Evolutionary conservation across 2,888 invertebrate species (phyloP), one percentile per base, ranked within the genome.

Genomic region (Seladonia tumulorum): DNA sequence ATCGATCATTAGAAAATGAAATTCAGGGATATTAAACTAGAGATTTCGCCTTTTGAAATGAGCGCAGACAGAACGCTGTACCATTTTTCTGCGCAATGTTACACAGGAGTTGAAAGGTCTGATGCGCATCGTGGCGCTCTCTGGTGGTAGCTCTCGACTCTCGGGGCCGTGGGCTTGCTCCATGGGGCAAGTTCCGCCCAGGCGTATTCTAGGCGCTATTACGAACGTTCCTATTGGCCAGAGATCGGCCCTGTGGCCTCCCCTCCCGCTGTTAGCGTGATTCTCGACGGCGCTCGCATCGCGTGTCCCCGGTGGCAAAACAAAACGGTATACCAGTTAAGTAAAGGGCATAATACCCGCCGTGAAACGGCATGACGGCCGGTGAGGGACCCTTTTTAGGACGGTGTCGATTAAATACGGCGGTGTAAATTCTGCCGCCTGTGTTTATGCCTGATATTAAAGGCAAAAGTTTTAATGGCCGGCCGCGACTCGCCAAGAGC

Each of bases 261-360:
- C 63, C 25, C 29, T 63, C 63, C 5, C 16, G 63, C 29, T 29
- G 16, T 63, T 7, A 63, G 63, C 63, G 29, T 16, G 29, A 39
- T 16, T 22, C 0, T 35, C 10, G 66, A 3, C 60, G 25, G 60
- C 25, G 16, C 60, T 63, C 35, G 22, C 73, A 70, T 76, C 53
- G 57, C 80, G 77, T 72, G 84, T 84, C 71, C 81, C 70, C 88
- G 71, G 79, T 77, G 81, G 79, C 89, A 81, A 87, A 90, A 90
- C 86, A 86, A 91, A 91, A 91, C 88, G 86, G 88, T 81, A 85
- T 70, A 85, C 78, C 80, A 82, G 85, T 89, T 91, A 88, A 90
- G 85, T 83, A 79, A 83, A 78, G 82, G 83, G 83, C 77, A 86
- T 88, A 90, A 90, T 88, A 85, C 81, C 80, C 79, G 77, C 83